A percentile compares a stretch with the other conserved stretches of the same genome.
These are phyloP conservation scores for Nylanderia fulva DNA, from an alignment of 1,140 invertebrate genomes.

Conservation along the genomic window DNA sequence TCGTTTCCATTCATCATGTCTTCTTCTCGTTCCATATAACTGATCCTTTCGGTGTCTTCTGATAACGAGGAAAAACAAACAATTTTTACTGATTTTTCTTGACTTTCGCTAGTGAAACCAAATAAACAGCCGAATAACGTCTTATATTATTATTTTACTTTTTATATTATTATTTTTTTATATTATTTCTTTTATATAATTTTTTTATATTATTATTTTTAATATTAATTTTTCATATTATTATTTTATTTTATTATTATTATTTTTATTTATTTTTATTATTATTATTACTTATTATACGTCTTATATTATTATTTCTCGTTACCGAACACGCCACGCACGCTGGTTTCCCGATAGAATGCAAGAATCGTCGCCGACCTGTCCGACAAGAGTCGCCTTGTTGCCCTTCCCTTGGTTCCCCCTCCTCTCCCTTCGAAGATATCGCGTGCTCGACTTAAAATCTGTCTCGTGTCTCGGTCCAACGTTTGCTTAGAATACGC, in stretches of 20 bases:
- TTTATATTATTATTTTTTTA: too few species aligned
- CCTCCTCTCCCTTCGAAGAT: neutral
- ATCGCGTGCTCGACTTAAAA: neutral
- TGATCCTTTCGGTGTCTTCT: neutral
- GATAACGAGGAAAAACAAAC: neutral
- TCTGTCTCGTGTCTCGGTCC: slow-evolving; percentile 29
- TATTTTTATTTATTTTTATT: too few species aligned
- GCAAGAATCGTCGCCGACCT: slow-evolving; percentile 5
- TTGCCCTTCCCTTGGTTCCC: neutral
- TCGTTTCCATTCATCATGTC: neutral
- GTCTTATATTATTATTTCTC: too few species aligned
- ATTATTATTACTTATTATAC: too few species aligned
- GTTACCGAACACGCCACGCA: neutral
- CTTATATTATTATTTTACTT: too few species aligned
- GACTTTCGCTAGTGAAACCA: neutral
- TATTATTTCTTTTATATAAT: too few species aligned
- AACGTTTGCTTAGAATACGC: neutral
- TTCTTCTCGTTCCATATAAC: slow-evolving; percentile 46
- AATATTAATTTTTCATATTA: too few species aligned
- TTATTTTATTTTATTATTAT: too few species aligned
- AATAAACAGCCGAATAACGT: too few species aligned
- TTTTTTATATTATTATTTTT: too few species aligned
- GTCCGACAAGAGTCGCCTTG: neutral
- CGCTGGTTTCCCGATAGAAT: slow-evolving; percentile 28
- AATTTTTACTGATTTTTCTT: neutral